These are phyloP conservation scores for Scaptomyza caliginosa DNA, from an alignment of 2,888 invertebrate genomes.

Conservation along the genomic window DNA sequence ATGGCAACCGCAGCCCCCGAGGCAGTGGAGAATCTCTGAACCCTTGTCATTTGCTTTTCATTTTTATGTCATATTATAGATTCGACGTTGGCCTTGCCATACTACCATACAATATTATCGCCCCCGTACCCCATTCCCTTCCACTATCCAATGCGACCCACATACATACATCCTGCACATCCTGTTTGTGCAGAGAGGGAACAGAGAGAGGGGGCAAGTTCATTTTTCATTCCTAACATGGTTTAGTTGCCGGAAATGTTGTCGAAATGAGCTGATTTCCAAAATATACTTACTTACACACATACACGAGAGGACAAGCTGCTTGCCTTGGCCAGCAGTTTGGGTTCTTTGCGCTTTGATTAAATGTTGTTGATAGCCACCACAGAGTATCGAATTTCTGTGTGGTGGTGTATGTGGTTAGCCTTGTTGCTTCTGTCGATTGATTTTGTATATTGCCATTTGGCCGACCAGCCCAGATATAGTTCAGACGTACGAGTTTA, in stretches of 20 bases:
- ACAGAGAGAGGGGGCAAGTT: constrained; percentile 48
- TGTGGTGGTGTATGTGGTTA: not conserved
- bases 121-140: constrained; percentile 1
- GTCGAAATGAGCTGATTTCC: constrained; percentile 78
- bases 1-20: constrained; percentile 56
- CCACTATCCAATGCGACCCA: constrained; percentile 2
- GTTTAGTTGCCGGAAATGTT: constrained; percentile 79
- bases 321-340: constrained; percentile 31
- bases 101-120: constrained; percentile 32
- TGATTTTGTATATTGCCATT: constrained; percentile 53
- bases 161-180: constrained; percentile 21
- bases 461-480: constrained; percentile 22
- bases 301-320: constrained; percentile 6
- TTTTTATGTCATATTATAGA: constrained; percentile 80
- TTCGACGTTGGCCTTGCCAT: constrained; percentile 50
- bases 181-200: not conserved
- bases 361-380: constrained; percentile 65
- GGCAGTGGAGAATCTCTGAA: constrained; percentile 42
- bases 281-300: constrained; percentile 46
- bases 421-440: constrained; percentile 45
- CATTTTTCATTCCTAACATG: constrained; percentile 79
- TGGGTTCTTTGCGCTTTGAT: constrained; percentile 59
- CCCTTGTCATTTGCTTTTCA: constrained; percentile 79
- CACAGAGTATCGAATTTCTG: constrained; percentile 1
- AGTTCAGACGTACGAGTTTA: constrained; percentile 17